phyloP scores from a whole-genome alignment of 1,140 invertebrate genomes.

The Aphis gossypii region DNA sequence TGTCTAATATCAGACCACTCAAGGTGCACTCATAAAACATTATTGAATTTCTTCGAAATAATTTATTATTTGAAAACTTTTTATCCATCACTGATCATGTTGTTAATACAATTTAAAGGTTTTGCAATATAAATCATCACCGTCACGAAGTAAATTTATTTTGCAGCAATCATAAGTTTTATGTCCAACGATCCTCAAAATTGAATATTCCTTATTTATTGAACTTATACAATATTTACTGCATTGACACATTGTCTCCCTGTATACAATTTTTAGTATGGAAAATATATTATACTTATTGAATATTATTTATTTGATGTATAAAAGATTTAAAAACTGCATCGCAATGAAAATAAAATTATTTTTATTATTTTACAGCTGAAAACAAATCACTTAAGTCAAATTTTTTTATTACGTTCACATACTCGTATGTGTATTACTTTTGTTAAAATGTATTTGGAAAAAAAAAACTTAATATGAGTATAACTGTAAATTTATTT shows the following conservation, averaged over 20 bases:
- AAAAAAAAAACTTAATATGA: background rate
- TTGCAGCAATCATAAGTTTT: background rate
- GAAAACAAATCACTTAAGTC: background rate
- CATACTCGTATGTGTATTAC: background rate
- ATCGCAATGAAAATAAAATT: background rate
- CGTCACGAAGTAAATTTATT: background rate
- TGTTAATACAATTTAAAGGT: background rate
- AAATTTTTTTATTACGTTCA: background rate
- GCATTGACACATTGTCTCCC: background rate
- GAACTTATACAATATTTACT: background rate
- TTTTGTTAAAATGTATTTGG: background rate
- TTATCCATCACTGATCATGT: background rate
- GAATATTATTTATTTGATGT: background rate
- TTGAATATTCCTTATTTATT: background rate
- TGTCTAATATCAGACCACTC: background rate
- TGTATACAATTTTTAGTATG: too few species aligned
- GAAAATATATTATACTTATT: background rate
- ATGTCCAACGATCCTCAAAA: background rate
- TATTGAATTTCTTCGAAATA: background rate
- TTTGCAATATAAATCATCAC: background rate
- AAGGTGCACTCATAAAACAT: background rate
- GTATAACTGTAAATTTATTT: background rate
- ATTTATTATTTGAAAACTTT: conserved; percentile 11
- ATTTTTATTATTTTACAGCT: background rate
- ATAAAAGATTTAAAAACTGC: background rate